Evolutionary conservation across 2,888 invertebrate species (phyloP).

Genomic region (Chirona hameri): DNA sequence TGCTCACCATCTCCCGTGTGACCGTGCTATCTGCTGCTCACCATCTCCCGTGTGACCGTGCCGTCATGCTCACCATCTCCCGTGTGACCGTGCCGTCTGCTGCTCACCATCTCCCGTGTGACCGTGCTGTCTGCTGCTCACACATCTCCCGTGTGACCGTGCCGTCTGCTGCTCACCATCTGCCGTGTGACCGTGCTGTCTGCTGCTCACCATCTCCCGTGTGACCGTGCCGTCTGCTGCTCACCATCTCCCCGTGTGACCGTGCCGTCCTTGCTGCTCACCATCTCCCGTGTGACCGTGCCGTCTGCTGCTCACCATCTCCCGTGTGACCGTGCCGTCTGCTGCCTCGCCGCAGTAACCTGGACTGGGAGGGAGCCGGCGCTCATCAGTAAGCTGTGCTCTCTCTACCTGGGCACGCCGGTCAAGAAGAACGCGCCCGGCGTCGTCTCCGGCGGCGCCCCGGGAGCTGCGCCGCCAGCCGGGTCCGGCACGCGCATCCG

Average conservation of each 20-base stretch:
- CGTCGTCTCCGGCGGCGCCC: background rate
- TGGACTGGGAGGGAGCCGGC: conserved; percentile 71
- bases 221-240: conserved; percentile 49
- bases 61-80: too few relatives aligned
- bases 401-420: conserved; percentile 67
- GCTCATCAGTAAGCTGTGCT: conserved; percentile 70
- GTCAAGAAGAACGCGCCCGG: conserved; percentile 35
- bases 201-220: conserved; percentile 42
- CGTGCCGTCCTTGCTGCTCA: too few relatives aligned
- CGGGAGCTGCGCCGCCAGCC: conserved; percentile 59
- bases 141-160: background rate
- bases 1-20: too few relatives aligned
- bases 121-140: too few relatives aligned
- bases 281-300: too few relatives aligned
- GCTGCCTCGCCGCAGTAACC: background rate
- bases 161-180: too few relatives aligned
- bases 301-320: too few relatives aligned
- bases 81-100: too few relatives aligned
- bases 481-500: conserved; percentile 77
- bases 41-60: too few relatives aligned
- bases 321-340: too few relatives aligned
- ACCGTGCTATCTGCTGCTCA: too few relatives aligned
- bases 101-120: too few relatives aligned
- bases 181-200: conserved; percentile 50
- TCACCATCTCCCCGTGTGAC: background rate